Evolutionary conservation across 2,888 invertebrate species (phyloP).

Genomic region (Nasonovia ribisnigri): DNA sequence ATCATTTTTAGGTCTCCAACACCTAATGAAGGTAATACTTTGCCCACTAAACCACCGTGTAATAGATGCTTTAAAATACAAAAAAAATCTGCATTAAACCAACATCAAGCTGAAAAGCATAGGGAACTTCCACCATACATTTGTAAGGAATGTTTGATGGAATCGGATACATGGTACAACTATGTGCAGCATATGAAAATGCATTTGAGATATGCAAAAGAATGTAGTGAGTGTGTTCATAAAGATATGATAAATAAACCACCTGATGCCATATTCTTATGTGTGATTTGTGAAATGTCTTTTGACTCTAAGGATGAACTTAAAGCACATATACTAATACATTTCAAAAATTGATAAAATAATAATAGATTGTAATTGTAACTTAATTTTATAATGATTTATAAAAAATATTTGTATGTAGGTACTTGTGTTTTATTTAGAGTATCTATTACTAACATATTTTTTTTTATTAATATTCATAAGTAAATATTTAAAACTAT

Average conservation of each 20-base stretch:
- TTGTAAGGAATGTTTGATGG: slow-evolving; percentile 52
- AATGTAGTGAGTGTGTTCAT: slow-evolving; percentile 50
- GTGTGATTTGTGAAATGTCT: slow-evolving; percentile 45
- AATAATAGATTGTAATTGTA: slow-evolving; percentile 9
- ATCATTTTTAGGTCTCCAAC: slow-evolving; percentile 34
- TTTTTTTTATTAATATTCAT: not conserved
- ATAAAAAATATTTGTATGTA: not conserved
- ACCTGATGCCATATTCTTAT: slow-evolving; percentile 41
- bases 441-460: not conserved
- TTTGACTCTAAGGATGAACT: slow-evolving; percentile 48
- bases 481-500: not conserved
- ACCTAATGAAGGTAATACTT: not conserved
- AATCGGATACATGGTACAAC: slow-evolving; percentile 33
- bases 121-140: slow-evolving; percentile 25
- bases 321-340: slow-evolving; percentile 32
- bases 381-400: not conserved
- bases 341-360: slow-evolving; percentile 52
- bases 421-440: not conserved
- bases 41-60: slow-evolving; percentile 47
- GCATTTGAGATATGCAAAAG: slow-evolving; percentile 49
- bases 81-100: slow-evolving; percentile 46
- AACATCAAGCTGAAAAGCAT: slow-evolving; percentile 41
- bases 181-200: slow-evolving; percentile 60
- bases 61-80: slow-evolving; percentile 53
- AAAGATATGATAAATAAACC: slow-evolving; percentile 29